phyloP scores from a whole-genome alignment of 2,113 vertebrate species.

The Alethe diademata region DNA sequence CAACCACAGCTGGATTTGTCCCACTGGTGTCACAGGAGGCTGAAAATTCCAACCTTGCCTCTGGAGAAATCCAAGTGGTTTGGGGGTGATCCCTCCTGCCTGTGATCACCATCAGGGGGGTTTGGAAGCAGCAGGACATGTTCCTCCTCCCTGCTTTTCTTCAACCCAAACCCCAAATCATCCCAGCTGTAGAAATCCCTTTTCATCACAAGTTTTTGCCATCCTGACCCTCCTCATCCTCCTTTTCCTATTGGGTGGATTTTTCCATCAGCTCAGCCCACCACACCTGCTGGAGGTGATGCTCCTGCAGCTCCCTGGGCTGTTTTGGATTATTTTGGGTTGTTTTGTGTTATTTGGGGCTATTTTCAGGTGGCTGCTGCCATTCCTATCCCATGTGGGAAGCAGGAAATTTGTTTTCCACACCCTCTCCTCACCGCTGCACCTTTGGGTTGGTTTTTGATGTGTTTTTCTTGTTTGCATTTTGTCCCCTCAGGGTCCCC shows the following conservation, averaged over 20 bases:
- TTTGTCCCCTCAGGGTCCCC: constrained; percentile 80
- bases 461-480: not conserved
- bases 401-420: not conserved
- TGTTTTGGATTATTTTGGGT: not conserved
- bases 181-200: not conserved
- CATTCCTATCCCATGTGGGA: accelerated
- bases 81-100: not conserved
- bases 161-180: not conserved
- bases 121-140: not conserved
- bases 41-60: not conserved
- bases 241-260: not conserved
- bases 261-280: not conserved
- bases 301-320: not conserved
- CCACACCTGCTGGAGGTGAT: not conserved
- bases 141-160: not conserved
- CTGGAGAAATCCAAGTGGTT: not conserved
- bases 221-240: not conserved
- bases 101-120: not conserved
- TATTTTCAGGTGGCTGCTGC: not conserved
- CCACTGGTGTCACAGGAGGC: not conserved
- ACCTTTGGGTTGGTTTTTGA: not conserved
- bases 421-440: accelerated
- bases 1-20: not conserved
- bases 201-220: not conserved
- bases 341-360: not conserved